These are phyloP conservation scores for Semicossyphus pulcher DNA, from an alignment of 2,113 vertebrate species.

Conservation along the genomic window DNA sequence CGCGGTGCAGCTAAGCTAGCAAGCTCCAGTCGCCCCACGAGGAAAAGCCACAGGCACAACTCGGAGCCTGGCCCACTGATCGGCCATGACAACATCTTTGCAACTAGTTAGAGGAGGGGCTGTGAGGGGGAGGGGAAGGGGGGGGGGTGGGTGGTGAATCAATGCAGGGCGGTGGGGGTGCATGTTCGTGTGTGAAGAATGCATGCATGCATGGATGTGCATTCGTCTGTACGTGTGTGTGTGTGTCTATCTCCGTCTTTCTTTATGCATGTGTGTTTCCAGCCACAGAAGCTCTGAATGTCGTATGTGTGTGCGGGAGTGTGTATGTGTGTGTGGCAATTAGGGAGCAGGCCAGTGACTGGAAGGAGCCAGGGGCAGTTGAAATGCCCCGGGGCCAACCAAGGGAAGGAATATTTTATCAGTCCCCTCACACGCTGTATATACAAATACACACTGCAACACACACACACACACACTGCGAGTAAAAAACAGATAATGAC, in stretches of 20 bases:
- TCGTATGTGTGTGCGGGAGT: constrained; percentile 87
- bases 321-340: constrained; percentile 93
- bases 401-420: constrained; percentile 84
- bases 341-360: constrained; percentile 96
- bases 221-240: constrained; percentile 65
- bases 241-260: constrained; percentile 51
- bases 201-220: constrained; percentile 79
- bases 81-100: constrained; percentile 97
- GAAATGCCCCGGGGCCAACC: constrained; percentile 94
- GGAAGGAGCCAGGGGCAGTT: constrained; percentile 94
- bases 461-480: constrained; percentile 58
- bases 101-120: constrained; percentile 91
- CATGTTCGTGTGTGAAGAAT: constrained; percentile 62
- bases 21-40: constrained; percentile 82
- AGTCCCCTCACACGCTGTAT: constrained; percentile 78
- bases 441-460: constrained; percentile 66
- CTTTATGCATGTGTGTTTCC: constrained; percentile 71
- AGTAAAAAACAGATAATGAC: constrained; percentile 77
- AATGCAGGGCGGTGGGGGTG: constrained; percentile 67
- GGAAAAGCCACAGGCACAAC: constrained; percentile 95
- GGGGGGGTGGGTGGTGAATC: constrained; percentile 55
- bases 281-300: constrained; percentile 66
- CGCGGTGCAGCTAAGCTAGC: constrained; percentile 50
- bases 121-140: constrained; percentile 20
- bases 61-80: constrained; percentile 92